A percentile compares a stretch with the other conserved stretches of the same genome.
Conservation (phyloP, 2,113 vertebrate species). For the Microcebus lehilahytsara region DNA sequence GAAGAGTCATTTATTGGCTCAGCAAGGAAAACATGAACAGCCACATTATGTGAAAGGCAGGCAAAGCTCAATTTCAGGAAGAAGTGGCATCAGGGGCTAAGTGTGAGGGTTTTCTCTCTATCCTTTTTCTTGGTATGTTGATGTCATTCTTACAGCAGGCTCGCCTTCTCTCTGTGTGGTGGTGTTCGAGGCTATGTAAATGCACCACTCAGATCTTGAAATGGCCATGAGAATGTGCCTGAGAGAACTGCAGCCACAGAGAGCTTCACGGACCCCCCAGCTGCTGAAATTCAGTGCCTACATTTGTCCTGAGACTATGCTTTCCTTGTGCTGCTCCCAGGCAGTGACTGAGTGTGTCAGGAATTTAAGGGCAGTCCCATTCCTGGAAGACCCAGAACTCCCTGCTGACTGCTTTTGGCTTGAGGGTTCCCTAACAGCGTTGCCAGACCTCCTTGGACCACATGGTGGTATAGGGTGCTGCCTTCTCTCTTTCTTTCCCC, state of each 20-base stretch:
- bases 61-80: slow-evolving; percentile 27
- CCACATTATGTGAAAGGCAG: neutral
- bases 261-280: neutral
- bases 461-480: neutral
- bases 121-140: neutral
- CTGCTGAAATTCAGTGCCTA: neutral
- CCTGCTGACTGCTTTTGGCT: neutral
- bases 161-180: neutral
- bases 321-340: neutral
- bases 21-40: neutral
- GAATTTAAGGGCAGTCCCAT: neutral
- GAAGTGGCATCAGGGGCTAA: neutral
- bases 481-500: neutral
- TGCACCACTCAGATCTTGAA: neutral
- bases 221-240: neutral
- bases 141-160: neutral
- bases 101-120: neutral
- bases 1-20: neutral
- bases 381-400: neutral
- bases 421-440: neutral
- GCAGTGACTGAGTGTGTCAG: neutral
- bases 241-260: neutral
- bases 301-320: neutral
- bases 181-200: neutral
- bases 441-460: neutral